A percentile compares a stretch with the other conserved stretches of the same genome.
phyloP scores from a whole-genome alignment of 2,888 invertebrate species.

The Nesidiocoris tenuis region DNA sequence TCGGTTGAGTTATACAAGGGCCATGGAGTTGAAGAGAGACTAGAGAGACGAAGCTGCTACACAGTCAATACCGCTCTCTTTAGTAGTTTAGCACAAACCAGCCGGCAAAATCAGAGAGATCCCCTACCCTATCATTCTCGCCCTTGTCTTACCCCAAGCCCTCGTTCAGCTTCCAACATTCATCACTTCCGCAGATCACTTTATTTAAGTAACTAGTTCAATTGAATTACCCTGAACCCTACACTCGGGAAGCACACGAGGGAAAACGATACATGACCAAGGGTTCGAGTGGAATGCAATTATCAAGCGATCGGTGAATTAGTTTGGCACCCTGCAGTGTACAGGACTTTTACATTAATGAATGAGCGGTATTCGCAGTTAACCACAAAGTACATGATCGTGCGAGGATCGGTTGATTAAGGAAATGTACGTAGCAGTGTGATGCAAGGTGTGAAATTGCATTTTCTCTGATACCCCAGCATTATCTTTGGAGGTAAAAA shows the following conservation, averaged over 20 bases:
- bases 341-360: not conserved
- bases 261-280: not conserved
- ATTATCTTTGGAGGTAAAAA: no score
- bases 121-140: not conserved
- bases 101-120: constrained; percentile 13
- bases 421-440: no score
- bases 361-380: not conserved
- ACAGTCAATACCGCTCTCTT: constrained; percentile 37
- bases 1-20: not conserved
- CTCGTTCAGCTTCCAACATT: not conserved
- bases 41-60: constrained; percentile 11
- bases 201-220: not conserved
- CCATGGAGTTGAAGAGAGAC: constrained; percentile 2
- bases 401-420: no score
- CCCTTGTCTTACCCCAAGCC: not conserved
- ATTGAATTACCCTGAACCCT: not conserved
- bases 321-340: not conserved
- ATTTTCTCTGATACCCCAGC: no score
- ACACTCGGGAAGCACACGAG: not conserved
- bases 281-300: not conserved
- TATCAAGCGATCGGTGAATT: not conserved
- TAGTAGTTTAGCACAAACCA: constrained; percentile 30
- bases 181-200: not conserved
- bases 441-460: no score
- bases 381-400: no score